A percentile compares a stretch with the other conserved stretches of the same genome.
Conservation (phyloP, 64 coral and sea anemone genomes). For the Cladopsammia gracilis region DNA sequence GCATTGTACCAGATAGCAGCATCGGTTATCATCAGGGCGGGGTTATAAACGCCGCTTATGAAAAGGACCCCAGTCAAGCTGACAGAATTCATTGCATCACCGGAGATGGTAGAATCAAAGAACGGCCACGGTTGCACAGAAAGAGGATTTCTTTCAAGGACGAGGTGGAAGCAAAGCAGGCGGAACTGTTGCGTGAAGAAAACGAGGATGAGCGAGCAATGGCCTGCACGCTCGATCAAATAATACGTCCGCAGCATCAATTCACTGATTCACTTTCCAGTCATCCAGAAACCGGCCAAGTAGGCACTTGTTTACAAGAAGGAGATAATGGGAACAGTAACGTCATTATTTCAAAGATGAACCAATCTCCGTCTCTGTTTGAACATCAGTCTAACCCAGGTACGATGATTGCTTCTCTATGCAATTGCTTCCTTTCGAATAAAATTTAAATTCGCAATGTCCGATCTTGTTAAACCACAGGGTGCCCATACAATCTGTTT, state of each 20-base stretch:
- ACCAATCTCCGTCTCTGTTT: too few species aligned
- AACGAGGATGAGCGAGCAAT: not conserved
- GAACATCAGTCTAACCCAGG: too few species aligned
- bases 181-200: too few species aligned
- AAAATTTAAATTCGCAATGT: too few species aligned
- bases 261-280: not conserved
- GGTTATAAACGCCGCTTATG: conserved; percentile 15
- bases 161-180: conserved; percentile 10
- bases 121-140: not conserved
- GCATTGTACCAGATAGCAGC: conserved; percentile 68
- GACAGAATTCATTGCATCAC: not conserved
- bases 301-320: too few species aligned
- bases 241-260: not conserved
- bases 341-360: too few species aligned
- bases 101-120: not conserved
- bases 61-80: not conserved
- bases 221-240: not conserved
- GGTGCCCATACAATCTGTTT: too few species aligned
- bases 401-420: too few species aligned
- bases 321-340: too few species aligned
- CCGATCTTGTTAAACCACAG: too few species aligned
- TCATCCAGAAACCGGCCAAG: too few species aligned
- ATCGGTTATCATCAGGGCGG: conserved; percentile 17
- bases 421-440: too few species aligned
- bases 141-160: conserved; percentile 76